Evolutionary conservation across 2,888 invertebrate genomes (phyloP), one percentile per base, ranked within the genome.

Genomic region (Oscheius sp.): DNA sequence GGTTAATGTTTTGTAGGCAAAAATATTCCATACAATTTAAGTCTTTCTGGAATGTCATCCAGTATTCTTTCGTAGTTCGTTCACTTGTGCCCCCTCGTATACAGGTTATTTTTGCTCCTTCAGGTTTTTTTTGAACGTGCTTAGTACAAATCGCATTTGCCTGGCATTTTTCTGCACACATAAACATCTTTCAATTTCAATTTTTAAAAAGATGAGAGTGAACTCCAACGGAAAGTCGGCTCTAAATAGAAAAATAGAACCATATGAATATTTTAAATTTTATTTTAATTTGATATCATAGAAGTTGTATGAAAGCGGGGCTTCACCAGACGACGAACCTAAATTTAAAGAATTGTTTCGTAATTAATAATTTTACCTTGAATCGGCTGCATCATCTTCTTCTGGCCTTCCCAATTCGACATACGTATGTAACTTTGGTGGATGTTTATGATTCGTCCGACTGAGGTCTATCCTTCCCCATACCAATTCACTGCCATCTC

Each of bases 401-500:
- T 49, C 66, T 13, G 66, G 66, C 35, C 29, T 23, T 27, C 63
- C 71, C 76, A 80, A 73, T 53, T 80, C 80, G 21, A 75, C 46
- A 52, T 77, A 80, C 0, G 80, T 79, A 46, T 81, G 81, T 13
- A 79, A 55, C 75, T 81, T 81, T 0, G 81, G 81, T 29, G 81
- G 81, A 73, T 81, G 81, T 68, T 81, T 81, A 41, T 81, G 81
- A 9, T 77, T 75, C 25, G 74, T 79, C 29, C 81, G 52, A 53
- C 73, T 74, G 66, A 81, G 74, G 75, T 81, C 81, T 53, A 81
- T 77, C 21, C 81, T 69, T 61, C 81, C 81, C 77, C 77, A 81
- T 64, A 76, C 77, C 5, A 81, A 58, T n/a, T 72, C 71, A 27
- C 72, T 73, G 0, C 35, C 53, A 21, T 72, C 72, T 2, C 49